These are phyloP conservation scores for Temnopleurus reevesii DNA, from an alignment of 53 echinoderm and acorn worm genomes.

Conservation along the genomic window DNA sequence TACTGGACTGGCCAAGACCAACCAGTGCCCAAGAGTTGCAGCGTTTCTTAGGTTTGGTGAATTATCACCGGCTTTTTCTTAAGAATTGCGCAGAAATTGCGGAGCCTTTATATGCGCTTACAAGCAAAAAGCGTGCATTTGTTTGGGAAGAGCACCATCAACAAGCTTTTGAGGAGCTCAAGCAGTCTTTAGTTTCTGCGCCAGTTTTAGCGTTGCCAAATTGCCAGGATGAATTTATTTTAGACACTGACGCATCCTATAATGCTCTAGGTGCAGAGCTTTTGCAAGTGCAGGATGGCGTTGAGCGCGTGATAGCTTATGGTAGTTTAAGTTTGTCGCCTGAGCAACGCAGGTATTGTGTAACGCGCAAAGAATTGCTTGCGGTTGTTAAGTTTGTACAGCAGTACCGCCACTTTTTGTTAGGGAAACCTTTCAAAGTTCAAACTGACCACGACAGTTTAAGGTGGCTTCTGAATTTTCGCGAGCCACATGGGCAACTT, in stretches of 20 bases:
- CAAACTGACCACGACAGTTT: conserved; percentile 58
- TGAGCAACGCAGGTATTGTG: conserved; percentile 65
- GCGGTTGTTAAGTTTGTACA: conserved; percentile 61
- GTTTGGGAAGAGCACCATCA: conserved; percentile 47
- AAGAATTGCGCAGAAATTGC: conserved; percentile 29
- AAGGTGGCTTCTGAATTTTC: conserved; percentile 61
- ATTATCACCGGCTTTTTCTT: conserved; percentile 47
- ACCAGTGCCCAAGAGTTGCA: conserved; percentile 43
- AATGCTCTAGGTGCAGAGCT: too few relatives aligned
- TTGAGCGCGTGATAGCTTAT: conserved; percentile 69
- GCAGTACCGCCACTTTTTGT: conserved; percentile 66
- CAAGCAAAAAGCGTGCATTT: conserved; percentile 46
- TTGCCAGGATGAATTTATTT: too few relatives aligned
- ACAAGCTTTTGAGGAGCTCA: conserved; percentile 51
- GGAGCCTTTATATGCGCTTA: conserved; percentile 39
- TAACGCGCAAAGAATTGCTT: conserved; percentile 65
- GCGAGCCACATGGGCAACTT: conserved; percentile 60
- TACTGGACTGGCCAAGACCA: conserved; percentile 50
- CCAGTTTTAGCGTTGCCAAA: conserved; percentile 59
- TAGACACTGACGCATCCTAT: too few relatives aligned
- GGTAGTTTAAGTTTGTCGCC: conserved; percentile 64
- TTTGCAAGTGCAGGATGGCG: too few relatives aligned
- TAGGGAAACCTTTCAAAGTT: conserved; percentile 64
- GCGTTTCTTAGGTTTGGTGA: conserved; percentile 37
- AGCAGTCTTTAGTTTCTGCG: conserved; percentile 31